Conservation (phyloP, 2,113 vertebrate genomes). For the Aleadryas rufinucha region DNA sequence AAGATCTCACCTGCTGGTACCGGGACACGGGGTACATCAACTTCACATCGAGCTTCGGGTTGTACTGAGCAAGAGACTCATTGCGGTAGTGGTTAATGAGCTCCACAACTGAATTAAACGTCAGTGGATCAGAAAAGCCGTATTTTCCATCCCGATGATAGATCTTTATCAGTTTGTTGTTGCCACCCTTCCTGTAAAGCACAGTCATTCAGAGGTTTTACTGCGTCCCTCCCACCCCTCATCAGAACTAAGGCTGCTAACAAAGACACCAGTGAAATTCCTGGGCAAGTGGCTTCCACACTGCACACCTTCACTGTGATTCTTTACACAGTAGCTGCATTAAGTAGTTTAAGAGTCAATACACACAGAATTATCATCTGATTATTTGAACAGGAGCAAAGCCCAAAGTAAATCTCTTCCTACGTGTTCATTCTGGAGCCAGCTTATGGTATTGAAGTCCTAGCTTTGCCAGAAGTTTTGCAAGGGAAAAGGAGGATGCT, state of each 20-base stretch:
- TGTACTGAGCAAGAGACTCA: conserved; percentile 93
- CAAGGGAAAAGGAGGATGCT: neutral
- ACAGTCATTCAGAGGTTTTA: conserved; percentile 4
- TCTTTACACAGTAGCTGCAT: neutral
- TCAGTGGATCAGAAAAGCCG: conserved; percentile 94
- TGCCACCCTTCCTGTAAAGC: conserved; percentile 89
- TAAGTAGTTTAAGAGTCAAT: neutral
- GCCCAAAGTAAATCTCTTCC: neutral
- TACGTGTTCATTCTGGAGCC: neutral
- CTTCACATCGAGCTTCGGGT: conserved; percentile 91
- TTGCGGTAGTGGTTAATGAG: conserved; percentile 94
- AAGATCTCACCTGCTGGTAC: conserved; percentile 83
- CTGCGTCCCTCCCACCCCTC: neutral
- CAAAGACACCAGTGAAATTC: neutral
- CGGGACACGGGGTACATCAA: conserved; percentile 89
- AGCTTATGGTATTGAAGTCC: neutral
- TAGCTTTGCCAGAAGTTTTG: conserved; percentile 8
- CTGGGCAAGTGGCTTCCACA: neutral
- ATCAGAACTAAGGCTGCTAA: neutral
- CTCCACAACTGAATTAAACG: conserved; percentile 92
- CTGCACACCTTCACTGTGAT: neutral
- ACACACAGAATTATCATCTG: neutral
- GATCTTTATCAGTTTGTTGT: conserved; percentile 97
- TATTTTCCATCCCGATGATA: conserved; percentile 92
- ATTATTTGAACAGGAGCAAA: conserved; percentile 33